Percentiles rank a stretch among this genome's conserved stretches.
phyloP scores from a whole-genome alignment of 2,888 invertebrate species.

The Endotricha flammealis region DNA sequence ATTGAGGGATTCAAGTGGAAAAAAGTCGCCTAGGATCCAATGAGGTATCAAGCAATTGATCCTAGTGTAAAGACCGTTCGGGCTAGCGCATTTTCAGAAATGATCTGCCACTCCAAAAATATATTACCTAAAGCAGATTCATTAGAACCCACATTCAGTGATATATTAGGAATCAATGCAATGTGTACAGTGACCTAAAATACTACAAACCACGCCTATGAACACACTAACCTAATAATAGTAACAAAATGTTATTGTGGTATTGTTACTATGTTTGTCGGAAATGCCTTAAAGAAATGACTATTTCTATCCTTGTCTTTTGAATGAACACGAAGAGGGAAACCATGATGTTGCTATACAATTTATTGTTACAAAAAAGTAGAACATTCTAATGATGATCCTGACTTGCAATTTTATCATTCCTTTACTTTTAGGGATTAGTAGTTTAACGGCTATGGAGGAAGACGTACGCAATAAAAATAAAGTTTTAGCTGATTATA shows the following conservation, averaged over 20 bases:
- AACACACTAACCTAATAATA: no score
- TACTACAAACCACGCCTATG: conserved; percentile 25
- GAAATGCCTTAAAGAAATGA: background rate
- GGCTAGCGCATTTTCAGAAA: no score
- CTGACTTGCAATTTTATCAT: conserved; percentile 37
- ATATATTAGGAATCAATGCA: background rate
- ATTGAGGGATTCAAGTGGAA: no score
- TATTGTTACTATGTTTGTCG: conserved; percentile 24
- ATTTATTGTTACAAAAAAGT: conserved; percentile 8
- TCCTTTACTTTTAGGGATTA: background rate
- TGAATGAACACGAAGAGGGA: conserved; percentile 10
- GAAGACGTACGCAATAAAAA: background rate
- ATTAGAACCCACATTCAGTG: no score
- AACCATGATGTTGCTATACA: background rate
- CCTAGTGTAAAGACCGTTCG: no score
- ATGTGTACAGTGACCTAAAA: conserved; percentile 40
- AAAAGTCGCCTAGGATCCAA: no score
- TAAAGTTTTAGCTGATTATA: background rate
- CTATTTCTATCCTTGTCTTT: conserved; percentile 12
- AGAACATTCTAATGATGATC: conserved; percentile 12
- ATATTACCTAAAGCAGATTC: no score
- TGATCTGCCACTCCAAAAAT: no score
- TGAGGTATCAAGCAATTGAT: no score
- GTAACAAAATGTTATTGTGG: conserved; percentile 33
- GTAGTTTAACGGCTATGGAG: background rate